Base-by-base conservation (phyloP, 1,140 invertebrate genomes). In the Drosophila ananassae region DNA sequence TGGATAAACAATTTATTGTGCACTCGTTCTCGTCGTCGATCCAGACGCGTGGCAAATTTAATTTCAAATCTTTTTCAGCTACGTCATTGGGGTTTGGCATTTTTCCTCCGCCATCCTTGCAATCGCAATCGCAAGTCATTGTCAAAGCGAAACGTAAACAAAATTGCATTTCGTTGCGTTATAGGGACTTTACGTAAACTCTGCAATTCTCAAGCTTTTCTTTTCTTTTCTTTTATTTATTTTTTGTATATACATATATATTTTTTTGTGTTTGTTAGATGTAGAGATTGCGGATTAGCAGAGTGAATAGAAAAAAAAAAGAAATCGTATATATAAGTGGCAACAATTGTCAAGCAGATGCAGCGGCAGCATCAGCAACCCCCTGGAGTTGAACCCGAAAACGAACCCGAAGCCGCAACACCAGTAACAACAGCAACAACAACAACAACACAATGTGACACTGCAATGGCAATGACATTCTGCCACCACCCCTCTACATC, bases 381-480 rank as follows among this genome's bases (percentile, higher is more conserved):
- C 82, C 82, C 56, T 57, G 57, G 55, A 73, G 63, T 59, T 59
- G 58, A 77, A 63, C 51, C 67, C 74, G 66, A 77, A 77, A 71
- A 25, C 56, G 71, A 74, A 76, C 55, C 47, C 63, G n/a, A 59
- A 44, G 53, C 47, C 72, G 47, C 47, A 63, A 74, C 32, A 56
- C 47, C 52, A 63, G 51, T 37, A 67, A 61, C 59, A 55, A 34
- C 25, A 17, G 17, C 17, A 17, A 17, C 17, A 17, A 17, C 57
- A 68, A 30, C 48, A 61, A 28, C 57, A 60, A 73, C 53, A 73
- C 50, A 53, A 61, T 57, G 56, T 81, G 59, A 57, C 62, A 75
- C 57, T 75, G 81, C 68, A 81, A 77, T 76, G 78, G 60, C 82
- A 85, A 82, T 85, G 82, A 81, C 74, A 89, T 79, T 66, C 57